phyloP scores from a whole-genome alignment of 2,113 vertebrate species.

The Lamprologus ornatipinnis region DNA sequence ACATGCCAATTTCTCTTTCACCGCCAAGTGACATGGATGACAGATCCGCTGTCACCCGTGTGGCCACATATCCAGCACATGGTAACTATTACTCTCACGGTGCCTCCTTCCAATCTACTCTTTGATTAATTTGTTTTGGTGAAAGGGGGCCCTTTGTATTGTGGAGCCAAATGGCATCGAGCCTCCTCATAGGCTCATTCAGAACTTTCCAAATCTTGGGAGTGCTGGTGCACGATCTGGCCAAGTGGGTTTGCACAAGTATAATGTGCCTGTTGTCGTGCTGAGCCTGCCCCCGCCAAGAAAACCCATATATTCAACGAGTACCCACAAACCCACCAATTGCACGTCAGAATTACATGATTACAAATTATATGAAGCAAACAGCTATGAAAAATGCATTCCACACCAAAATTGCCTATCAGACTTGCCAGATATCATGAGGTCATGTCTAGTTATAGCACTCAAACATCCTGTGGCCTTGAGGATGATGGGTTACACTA shows the following conservation, averaged over 20 bases:
- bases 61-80: constrained; percentile 54
- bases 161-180: constrained; percentile 30
- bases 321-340: constrained; percentile 17
- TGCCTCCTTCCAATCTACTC: constrained; percentile 49
- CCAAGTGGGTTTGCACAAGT: constrained; percentile 15
- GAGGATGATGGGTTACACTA: neutral
- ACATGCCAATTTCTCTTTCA: constrained; percentile 61
- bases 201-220: constrained; percentile 11
- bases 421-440: neutral
- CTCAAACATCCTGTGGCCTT: neutral
- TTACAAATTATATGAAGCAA: neutral
- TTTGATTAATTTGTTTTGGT: constrained; percentile 57
- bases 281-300: neutral
- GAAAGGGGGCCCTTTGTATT: constrained; percentile 33
- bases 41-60: constrained; percentile 45
- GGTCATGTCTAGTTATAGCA: neutral
- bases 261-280: constrained; percentile 44
- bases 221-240: constrained; percentile 4
- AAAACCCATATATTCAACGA: neutral
- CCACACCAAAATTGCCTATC: constrained; percentile 4
- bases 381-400: neutral
- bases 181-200: neutral
- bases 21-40: constrained; percentile 51
- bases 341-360: constrained; percentile 4
- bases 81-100: constrained; percentile 58